Evolutionary conservation across 1,140 invertebrate genomes (phyloP).

Genomic region (Planococcus citri): DNA sequence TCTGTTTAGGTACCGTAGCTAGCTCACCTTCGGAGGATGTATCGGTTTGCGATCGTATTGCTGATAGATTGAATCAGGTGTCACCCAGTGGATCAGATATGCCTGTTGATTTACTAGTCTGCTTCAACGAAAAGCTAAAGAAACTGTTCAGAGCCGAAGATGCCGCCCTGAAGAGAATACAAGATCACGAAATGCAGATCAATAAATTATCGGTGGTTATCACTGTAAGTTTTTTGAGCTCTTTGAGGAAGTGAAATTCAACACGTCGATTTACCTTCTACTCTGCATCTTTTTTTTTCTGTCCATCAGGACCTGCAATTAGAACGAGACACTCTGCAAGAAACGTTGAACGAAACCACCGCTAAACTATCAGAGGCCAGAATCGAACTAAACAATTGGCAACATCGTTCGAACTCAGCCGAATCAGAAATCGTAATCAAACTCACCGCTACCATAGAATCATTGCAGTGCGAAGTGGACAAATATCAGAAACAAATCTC

Average conservation of each 20-base stretch:
- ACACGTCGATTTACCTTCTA: no score
- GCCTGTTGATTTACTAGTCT: slow-evolving; percentile 42
- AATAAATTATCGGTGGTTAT: slow-evolving; percentile 41
- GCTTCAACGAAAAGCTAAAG: slow-evolving; percentile 50
- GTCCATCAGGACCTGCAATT: slow-evolving; percentile 54
- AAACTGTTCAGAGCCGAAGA: slow-evolving; percentile 56
- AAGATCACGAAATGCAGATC: slow-evolving; percentile 53
- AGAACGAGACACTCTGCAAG: slow-evolving; percentile 64
- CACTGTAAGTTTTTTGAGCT: slow-evolving; percentile 54
- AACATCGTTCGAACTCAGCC: not conserved
- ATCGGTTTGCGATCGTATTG: slow-evolving; percentile 11
- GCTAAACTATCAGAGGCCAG: slow-evolving; percentile 63
- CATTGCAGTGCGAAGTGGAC: not conserved
- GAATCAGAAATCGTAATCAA: not conserved
- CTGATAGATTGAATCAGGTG: not conserved
- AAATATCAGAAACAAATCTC: not conserved
- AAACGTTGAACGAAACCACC: slow-evolving; percentile 62
- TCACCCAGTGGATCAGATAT: slow-evolving; percentile 27
- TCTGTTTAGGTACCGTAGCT: not conserved
- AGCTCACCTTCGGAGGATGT: slow-evolving; percentile 5
- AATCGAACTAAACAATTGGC: slow-evolving; percentile 47
- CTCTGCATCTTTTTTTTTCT: no score
- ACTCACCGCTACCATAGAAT: not conserved
- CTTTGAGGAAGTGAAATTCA: no score
- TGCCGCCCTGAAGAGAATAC: slow-evolving; percentile 54